These are phyloP conservation scores for Sepioteuthis lessoniana DNA, from an alignment of 2,888 invertebrate species.

Conservation along the genomic window DNA sequence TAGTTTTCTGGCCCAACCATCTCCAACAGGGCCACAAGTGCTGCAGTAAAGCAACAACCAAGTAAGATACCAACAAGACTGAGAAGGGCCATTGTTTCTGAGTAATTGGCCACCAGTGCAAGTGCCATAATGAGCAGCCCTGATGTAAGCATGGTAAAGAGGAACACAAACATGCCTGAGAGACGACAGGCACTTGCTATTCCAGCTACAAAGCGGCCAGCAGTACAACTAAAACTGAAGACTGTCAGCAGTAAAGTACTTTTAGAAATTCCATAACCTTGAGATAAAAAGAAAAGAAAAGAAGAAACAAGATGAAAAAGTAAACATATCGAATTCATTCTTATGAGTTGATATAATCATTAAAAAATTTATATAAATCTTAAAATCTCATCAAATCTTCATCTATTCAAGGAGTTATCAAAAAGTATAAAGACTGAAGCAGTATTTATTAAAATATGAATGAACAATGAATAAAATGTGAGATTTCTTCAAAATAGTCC, in stretches of 20 bases:
- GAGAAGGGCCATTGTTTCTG: background rate
- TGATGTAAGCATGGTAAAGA: background rate
- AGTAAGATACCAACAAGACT: background rate
- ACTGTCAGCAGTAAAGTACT: constrained; percentile 42
- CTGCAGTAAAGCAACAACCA: background rate
- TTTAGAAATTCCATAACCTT: constrained; percentile 36
- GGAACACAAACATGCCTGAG: background rate
- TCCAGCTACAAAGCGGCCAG: constrained; percentile 35
- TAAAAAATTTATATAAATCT: no score
- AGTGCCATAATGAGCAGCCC: background rate
- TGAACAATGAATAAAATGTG: no score
- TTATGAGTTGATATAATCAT: background rate
- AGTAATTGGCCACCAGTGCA: background rate
- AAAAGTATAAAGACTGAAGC: no score
- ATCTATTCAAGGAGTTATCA: no score
- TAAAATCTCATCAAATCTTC: no score
- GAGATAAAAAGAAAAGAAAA: background rate
- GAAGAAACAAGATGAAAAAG: background rate
- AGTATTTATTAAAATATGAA: no score
- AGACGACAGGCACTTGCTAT: constrained; percentile 23
- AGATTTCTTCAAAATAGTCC: no score
- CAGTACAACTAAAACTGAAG: background rate
- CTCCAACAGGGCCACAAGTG: constrained; percentile 35
- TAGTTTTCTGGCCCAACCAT: constrained; percentile 34
- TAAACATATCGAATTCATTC: background rate